Evolutionary conservation across 2,888 invertebrate species (phyloP).

Genomic region (Microctonus hyperodae): DNA sequence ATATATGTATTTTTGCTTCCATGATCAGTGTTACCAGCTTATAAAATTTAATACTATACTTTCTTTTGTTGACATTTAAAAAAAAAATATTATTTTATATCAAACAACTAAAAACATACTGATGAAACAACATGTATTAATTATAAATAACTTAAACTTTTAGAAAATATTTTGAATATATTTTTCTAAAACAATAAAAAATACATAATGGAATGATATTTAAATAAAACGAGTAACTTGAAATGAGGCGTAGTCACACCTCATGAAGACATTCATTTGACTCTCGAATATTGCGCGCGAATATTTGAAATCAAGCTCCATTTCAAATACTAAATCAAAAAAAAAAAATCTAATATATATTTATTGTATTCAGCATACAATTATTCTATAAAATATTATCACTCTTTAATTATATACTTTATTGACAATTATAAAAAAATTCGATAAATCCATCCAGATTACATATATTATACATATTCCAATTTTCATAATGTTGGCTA

Average conservation of each 20-base stretch:
- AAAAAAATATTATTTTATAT: not conserved
- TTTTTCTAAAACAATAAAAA: not conserved
- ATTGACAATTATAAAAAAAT: no score
- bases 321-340: no score
- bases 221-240: not conserved
- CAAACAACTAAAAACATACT: no score
- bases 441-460: no score
- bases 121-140: no score
- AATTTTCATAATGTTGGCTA: not conserved
- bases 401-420: no score
- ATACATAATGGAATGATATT: no score
- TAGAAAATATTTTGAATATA: not conserved
- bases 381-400: no score
- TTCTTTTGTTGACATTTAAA: not conserved
- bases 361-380: no score
- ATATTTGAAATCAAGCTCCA: not conserved
- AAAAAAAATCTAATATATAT: no score
- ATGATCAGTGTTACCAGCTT: constrained; percentile 8
- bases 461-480: not conserved
- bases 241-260: not conserved
- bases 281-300: not conserved
- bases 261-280: constrained; percentile 9
- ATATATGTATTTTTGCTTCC: not conserved
- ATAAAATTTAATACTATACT: not conserved
- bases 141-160: not conserved